Conservation (phyloP, 2,113 vertebrate species). For the Varanus komodoensis region DNA sequence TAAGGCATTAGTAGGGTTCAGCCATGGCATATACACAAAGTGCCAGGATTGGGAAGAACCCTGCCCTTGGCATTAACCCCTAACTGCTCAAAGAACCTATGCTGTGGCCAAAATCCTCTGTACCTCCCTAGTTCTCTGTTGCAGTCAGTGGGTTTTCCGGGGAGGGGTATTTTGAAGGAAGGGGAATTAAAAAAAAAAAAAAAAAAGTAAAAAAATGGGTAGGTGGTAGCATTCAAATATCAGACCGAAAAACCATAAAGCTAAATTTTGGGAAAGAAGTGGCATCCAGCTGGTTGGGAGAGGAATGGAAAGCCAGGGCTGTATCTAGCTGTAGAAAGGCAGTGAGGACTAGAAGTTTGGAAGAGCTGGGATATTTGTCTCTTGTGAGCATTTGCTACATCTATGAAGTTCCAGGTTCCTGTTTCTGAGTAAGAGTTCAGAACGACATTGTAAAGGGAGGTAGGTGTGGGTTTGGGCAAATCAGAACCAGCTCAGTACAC, state of each 20-base stretch:
- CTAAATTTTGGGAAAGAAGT: background rate
- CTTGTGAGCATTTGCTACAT: background rate
- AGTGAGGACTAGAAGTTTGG: background rate
- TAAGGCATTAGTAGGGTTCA: background rate
- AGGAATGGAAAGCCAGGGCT: background rate
- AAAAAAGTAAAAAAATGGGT: background rate
- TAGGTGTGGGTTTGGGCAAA: background rate
- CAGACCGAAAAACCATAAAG: background rate
- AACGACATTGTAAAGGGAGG: background rate
- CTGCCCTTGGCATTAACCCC: conserved; percentile 8
- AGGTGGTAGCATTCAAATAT: background rate
- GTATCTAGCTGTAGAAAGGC: background rate
- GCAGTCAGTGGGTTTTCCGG: background rate
- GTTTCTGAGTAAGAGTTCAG: background rate
- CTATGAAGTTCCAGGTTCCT: background rate
- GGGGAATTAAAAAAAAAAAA: background rate
- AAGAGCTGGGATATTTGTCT: background rate
- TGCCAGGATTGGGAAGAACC: conserved; percentile 10
- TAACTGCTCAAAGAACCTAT: background rate
- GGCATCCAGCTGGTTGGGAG: too few relatives aligned
- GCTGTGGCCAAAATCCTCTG: background rate
- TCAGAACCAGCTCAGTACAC: background rate
- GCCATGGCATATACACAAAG: conserved; percentile 24
- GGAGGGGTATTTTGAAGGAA: background rate
- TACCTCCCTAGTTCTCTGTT: background rate